Conservation (phyloP, 2,113 vertebrate genomes). For the Bos indicus region DNA sequence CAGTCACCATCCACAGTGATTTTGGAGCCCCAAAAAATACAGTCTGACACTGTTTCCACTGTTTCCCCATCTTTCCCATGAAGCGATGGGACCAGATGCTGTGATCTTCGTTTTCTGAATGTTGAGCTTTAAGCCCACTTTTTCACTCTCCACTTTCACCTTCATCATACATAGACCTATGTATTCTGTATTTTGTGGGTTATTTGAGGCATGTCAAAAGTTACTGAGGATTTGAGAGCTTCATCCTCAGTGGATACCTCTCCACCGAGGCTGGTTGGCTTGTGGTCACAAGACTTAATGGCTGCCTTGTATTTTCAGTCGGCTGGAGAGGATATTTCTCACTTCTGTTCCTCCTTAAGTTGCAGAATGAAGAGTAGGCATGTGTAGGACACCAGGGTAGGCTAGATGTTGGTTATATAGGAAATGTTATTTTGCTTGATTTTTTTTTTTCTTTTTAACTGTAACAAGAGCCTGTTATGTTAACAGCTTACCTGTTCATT, state of each 20-base stretch:
- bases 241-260: neutral
- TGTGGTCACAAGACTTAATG: neutral
- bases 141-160: too few species aligned
- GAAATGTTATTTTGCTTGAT: neutral
- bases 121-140: too few species aligned
- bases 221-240: neutral
- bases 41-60: too few species aligned
- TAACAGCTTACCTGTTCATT: constrained; percentile 25
- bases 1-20: too few species aligned
- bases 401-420: neutral
- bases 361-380: neutral
- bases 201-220: neutral
- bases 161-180: neutral
- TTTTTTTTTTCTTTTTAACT: constrained; percentile 26
- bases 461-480: neutral
- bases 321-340: neutral
- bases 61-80: too few species aligned
- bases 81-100: too few species aligned
- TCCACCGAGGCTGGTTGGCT: neutral
- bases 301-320: neutral
- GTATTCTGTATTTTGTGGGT: neutral
- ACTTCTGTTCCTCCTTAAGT: neutral
- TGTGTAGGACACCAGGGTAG: neutral
- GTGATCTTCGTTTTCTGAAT: too few species aligned
- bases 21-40: too few species aligned